Percentiles rank a stretch among this genome's conserved stretches.
phyloP scores from a whole-genome alignment of 2,797 vertebrate genomes.

The Artibeus jamaicensis region DNA sequence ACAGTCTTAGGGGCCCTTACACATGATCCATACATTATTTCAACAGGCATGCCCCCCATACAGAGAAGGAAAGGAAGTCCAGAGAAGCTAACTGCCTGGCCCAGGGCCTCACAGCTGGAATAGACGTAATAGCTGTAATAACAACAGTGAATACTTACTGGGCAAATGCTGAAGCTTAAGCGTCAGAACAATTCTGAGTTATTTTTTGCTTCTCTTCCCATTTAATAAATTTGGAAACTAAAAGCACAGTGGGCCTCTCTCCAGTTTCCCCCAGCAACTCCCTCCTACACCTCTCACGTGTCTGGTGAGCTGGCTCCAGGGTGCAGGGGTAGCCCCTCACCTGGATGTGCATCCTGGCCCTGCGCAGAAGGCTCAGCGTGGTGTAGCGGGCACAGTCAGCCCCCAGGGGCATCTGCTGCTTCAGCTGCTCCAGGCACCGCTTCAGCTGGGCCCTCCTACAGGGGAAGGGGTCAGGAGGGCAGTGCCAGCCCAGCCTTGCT shows the following conservation, averaged over 20 bases:
- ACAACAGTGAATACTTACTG: not conserved
- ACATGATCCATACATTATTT: not conserved
- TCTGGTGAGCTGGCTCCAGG: not conserved
- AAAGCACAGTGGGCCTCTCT: not conserved
- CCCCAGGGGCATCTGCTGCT: slow-evolving; percentile 92
- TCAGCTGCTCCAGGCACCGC: slow-evolving; percentile 92
- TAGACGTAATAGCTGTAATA: not conserved
- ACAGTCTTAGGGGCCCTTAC: not conserved
- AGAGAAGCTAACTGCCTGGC: not conserved
- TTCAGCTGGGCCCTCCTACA: slow-evolving; percentile 94
- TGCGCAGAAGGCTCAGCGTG: slow-evolving; percentile 91
- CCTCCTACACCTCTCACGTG: not conserved
- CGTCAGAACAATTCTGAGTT: not conserved
- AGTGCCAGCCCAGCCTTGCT: slow-evolving; percentile 23
- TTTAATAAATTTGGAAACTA: not conserved
- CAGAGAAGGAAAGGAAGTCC: not conserved
- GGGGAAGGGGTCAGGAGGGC: slow-evolving; percentile 58
- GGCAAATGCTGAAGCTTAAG: not conserved
- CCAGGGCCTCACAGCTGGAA: not conserved
- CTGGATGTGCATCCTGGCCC: slow-evolving; percentile 94
- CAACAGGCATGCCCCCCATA: not conserved
- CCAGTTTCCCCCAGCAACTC: rapidly evolving
- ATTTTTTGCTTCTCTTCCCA: slow-evolving; percentile 22
- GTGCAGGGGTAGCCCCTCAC: slow-evolving; percentile 72
- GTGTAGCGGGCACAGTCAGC: slow-evolving; percentile 89